Evolutionary conservation across 2,888 invertebrate species (phyloP).

Genomic region (Amphipoea oculea): DNA sequence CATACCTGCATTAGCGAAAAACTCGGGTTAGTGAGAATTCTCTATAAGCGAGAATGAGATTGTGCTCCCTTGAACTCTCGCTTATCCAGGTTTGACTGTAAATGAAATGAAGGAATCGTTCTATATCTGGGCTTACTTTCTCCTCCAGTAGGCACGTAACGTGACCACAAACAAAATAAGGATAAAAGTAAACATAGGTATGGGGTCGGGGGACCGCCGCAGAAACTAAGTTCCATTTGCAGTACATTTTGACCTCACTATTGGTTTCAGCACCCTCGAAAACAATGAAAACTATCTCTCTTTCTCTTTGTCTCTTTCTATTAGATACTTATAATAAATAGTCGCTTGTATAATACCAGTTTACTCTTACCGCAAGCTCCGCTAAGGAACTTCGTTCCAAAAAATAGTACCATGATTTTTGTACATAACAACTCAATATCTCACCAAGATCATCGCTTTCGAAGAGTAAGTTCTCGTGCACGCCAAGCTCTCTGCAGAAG

Average conservation of each 20-base stretch:
- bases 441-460: constrained; percentile 97
- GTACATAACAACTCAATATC: constrained; percentile 3
- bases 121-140: neutral
- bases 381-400: no score
- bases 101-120: neutral
- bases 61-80: no score
- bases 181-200: neutral
- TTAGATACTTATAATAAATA: no score
- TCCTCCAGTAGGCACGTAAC: neutral
- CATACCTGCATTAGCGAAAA: no score
- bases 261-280: neutral
- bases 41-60: no score
- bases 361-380: no score
- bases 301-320: neutral
- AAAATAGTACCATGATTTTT: neutral
- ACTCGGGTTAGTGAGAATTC: no score
- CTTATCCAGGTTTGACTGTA: no score
- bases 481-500: constrained; percentile 95
- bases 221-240: no score
- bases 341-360: no score
- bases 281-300: neutral
- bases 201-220: no score
- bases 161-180: neutral
- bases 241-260: neutral
- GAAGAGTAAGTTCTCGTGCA: constrained; percentile 96